Evolutionary conservation across 2,113 vertebrate species (phyloP).

Genomic region (Felis catus): DNA sequence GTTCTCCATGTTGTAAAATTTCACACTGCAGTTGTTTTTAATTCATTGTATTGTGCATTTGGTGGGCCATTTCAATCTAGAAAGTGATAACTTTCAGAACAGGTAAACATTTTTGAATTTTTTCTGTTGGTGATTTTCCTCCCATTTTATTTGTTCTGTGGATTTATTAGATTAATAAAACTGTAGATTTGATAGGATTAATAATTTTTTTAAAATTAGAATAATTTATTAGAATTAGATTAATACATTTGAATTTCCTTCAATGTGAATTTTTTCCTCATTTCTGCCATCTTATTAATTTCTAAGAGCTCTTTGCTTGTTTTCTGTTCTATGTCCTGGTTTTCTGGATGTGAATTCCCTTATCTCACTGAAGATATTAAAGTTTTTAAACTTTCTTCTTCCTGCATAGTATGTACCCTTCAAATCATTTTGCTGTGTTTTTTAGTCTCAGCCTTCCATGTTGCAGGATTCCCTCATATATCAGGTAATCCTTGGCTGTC

Average conservation of each 20-base stretch:
- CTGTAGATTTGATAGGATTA: too few relatives aligned
- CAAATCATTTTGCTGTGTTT: background rate
- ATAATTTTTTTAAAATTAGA: too few relatives aligned
- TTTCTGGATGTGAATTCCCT: background rate
- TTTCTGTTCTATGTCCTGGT: background rate
- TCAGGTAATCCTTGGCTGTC: background rate
- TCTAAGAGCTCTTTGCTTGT: background rate
- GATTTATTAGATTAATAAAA: background rate
- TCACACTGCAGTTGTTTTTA: background rate
- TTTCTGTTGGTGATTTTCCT: background rate
- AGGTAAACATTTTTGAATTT: background rate
- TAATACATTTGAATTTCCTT: background rate
- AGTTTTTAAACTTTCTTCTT: background rate
- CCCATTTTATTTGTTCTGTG: background rate
- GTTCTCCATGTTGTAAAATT: background rate
- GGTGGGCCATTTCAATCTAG: background rate
- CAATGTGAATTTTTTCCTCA: background rate
- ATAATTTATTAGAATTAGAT: too few relatives aligned
- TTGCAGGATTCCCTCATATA: background rate
- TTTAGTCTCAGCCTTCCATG: too few relatives aligned
- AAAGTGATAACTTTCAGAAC: background rate
- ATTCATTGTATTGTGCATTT: background rate
- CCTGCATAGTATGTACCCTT: background rate
- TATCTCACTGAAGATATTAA: background rate
- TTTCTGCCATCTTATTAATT: background rate